These are phyloP conservation scores for Erythrocercus mccallii DNA, from an alignment of 2,113 vertebrate genomes.

Conservation along the genomic window DNA sequence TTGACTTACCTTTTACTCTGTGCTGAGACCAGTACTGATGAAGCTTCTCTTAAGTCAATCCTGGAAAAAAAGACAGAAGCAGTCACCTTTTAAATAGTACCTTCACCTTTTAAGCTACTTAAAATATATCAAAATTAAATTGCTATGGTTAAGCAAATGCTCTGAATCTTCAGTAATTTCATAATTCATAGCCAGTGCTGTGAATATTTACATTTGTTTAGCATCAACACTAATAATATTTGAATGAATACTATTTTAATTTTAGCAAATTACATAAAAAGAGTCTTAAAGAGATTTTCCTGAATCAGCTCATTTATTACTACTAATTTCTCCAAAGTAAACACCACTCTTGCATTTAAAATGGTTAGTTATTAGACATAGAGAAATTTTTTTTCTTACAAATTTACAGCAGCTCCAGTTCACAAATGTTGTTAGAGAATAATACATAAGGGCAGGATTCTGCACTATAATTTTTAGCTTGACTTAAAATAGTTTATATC, in stretches of 20 bases:
- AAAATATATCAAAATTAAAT: neutral
- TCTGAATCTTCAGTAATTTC: neutral
- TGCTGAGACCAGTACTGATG: neutral
- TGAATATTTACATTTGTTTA: neutral
- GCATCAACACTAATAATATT: neutral
- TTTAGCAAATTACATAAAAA: neutral
- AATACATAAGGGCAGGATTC: neutral
- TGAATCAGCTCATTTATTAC: neutral
- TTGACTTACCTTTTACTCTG: neutral
- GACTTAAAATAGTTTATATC: neutral
- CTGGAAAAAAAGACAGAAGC: neutral
- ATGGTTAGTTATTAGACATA: neutral
- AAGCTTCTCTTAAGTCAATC: neutral
- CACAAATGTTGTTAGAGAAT: neutral
- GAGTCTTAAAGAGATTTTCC: neutral
- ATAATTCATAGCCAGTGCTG: neutral
- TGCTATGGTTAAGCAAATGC: neutral
- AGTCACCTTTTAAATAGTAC: neutral
- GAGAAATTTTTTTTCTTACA: neutral
- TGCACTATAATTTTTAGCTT: neutral
- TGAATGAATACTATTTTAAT: neutral
- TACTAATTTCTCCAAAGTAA: neutral
- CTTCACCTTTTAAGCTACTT: neutral
- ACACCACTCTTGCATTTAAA: neutral
- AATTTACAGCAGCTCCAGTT: neutral